Evolutionary conservation across 2,888 invertebrate genomes (phyloP).

Genomic region (Dendrolimus houi): DNA sequence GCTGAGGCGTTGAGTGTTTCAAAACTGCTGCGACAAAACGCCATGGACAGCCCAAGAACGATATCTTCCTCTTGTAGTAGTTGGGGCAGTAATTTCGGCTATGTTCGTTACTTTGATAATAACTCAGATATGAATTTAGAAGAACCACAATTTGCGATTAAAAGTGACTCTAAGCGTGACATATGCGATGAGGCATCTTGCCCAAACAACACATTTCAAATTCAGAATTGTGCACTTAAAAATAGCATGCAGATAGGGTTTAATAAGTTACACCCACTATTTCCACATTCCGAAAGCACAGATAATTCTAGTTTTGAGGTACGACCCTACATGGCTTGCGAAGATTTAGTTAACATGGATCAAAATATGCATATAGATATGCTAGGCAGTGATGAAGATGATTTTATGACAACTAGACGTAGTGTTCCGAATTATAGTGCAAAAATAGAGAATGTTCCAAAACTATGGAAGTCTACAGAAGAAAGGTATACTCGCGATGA

Average conservation of each 20-base stretch:
- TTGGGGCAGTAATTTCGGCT: conserved; percentile 79
- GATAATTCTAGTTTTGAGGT: conserved; percentile 77
- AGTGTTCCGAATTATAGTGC: conserved; percentile 81
- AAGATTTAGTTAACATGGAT: conserved; percentile 80
- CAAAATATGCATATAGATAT: conserved; percentile 74
- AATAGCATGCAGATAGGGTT: background rate
- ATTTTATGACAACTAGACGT: conserved; percentile 70
- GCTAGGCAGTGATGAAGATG: conserved; percentile 43
- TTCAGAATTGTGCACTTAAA: background rate
- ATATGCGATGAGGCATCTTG: conserved; percentile 28
- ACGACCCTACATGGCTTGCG: conserved; percentile 78
- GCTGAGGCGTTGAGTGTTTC: conserved; percentile 35
- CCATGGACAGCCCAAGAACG: conserved; percentile 69
- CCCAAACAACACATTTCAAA: background rate
- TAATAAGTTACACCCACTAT: conserved; percentile 22
- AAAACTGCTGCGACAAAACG: conserved; percentile 77
- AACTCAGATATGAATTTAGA: conserved; percentile 57
- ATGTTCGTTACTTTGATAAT: conserved; percentile 79
- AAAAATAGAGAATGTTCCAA: conserved; percentile 43
- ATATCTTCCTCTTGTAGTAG: conserved; percentile 70
- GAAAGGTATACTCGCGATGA: conserved; percentile 42
- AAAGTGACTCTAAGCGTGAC: conserved; percentile 59
- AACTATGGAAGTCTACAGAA: conserved; percentile 65
- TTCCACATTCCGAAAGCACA: conserved; percentile 78
- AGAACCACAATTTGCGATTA: conserved; percentile 25